These are phyloP conservation scores for Hydractinia echinata DNA, from an alignment of 30 jellyfish, hydroid and myxozoan genomes.

Conservation along the genomic window DNA sequence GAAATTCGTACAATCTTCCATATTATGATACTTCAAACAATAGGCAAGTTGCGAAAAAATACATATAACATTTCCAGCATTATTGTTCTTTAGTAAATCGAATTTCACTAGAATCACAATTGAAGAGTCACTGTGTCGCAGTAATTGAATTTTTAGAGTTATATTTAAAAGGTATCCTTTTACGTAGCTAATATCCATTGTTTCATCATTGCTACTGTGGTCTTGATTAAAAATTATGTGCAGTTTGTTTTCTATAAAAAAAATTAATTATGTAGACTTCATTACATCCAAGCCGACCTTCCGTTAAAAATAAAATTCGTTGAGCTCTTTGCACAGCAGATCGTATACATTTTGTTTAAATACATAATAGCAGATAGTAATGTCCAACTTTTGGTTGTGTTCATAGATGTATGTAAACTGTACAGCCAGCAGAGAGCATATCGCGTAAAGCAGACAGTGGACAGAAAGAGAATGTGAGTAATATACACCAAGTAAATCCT, in stretches of 20 bases:
- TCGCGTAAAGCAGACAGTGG: conserved; percentile 79
- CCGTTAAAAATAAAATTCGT: no score
- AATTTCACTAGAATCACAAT: conserved; percentile 21
- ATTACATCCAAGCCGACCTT: no score
- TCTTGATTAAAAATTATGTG: no score
- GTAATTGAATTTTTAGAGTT: conserved; percentile 59
- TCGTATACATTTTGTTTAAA: no score
- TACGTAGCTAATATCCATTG: background rate
- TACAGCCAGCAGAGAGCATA: conserved; percentile 92
- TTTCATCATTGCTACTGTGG: background rate
- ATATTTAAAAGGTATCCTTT: conserved; percentile 56
- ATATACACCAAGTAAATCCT: no score
- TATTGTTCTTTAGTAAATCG: background rate
- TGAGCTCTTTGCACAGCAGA: no score
- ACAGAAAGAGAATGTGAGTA: conserved; percentile 80
- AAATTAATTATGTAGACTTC: no score
- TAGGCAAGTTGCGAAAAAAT: background rate
- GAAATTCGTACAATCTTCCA: background rate
- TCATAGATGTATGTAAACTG: conserved; percentile 69
- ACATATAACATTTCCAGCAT: no score
- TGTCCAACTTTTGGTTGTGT: background rate
- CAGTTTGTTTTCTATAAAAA: no score
- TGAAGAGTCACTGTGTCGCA: conserved; percentile 42
- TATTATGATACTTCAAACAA: background rate
- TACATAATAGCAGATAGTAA: no score